These are phyloP conservation scores for Loriculus beryllinus DNA, from an alignment of 2,797 vertebrate species.

Conservation along the genomic window DNA sequence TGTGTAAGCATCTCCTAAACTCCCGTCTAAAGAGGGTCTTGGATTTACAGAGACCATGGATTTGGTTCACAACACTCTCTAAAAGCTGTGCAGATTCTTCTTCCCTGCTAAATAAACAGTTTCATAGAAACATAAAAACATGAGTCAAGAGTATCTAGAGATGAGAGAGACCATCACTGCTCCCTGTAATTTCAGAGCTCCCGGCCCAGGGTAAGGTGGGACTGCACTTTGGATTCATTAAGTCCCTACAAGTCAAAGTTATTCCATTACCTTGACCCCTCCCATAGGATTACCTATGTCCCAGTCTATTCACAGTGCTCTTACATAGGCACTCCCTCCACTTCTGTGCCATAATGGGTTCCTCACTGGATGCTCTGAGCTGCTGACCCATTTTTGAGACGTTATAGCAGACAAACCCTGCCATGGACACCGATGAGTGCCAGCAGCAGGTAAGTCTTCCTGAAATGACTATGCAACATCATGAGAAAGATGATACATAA, in stretches of 20 bases:
- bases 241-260: neutral
- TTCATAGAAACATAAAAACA: neutral
- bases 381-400: neutral
- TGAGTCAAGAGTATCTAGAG: neutral
- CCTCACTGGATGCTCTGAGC: neutral
- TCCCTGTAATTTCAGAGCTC: neutral
- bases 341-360: neutral
- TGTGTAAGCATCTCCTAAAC: neutral
- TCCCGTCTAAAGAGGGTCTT: neutral
- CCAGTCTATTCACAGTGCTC: neutral
- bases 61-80: neutral
- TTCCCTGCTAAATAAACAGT: neutral
- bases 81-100: neutral
- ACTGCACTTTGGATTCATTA: neutral
- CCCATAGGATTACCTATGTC: accelerated
- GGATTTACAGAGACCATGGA: neutral
- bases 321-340: neutral
- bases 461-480: neutral
- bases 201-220: neutral
- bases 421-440: accelerated
- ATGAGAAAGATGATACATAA: neutral
- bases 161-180: neutral
- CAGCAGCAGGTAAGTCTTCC: neutral
- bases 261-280: neutral
- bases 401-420: neutral